Evolutionary conservation across 2,797 vertebrate genomes (phyloP).

Genomic region (Pempheris klunzingeri): DNA sequence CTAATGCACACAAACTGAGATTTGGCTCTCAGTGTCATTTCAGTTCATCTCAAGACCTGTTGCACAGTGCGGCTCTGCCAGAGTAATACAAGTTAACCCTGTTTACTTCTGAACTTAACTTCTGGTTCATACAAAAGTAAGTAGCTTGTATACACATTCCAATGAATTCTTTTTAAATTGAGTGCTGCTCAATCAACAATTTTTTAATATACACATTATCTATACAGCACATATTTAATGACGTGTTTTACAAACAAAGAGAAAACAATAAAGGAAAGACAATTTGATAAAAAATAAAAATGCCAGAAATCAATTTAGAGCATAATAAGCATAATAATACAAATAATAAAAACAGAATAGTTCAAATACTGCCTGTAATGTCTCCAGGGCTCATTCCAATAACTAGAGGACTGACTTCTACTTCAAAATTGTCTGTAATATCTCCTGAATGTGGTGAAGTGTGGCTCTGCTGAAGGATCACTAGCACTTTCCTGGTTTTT

Average conservation of each 20-base stretch:
- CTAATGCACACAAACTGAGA: background rate
- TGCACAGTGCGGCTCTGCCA: background rate
- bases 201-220: background rate
- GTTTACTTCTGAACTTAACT: background rate
- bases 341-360: background rate
- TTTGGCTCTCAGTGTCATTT: background rate
- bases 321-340: background rate
- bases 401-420: background rate
- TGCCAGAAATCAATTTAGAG: background rate
- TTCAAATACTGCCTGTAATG: background rate
- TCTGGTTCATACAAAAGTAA: background rate
- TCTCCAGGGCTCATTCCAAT: background rate
- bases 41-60: background rate
- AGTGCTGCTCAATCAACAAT: background rate
- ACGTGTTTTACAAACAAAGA: background rate
- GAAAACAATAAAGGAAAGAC: background rate
- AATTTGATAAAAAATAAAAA: constrained; percentile 5
- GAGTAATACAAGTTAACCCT: background rate
- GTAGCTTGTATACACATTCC: background rate
- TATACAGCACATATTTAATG: background rate
- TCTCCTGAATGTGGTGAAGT: background rate
- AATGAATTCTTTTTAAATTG: no score
- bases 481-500: background rate
- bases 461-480: background rate
- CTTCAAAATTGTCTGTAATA: background rate